Percentiles rank a stretch among this genome's conserved stretches.
phyloP scores from a whole-genome alignment of 2,797 vertebrate genomes.

The Tarsius wallacei region DNA sequence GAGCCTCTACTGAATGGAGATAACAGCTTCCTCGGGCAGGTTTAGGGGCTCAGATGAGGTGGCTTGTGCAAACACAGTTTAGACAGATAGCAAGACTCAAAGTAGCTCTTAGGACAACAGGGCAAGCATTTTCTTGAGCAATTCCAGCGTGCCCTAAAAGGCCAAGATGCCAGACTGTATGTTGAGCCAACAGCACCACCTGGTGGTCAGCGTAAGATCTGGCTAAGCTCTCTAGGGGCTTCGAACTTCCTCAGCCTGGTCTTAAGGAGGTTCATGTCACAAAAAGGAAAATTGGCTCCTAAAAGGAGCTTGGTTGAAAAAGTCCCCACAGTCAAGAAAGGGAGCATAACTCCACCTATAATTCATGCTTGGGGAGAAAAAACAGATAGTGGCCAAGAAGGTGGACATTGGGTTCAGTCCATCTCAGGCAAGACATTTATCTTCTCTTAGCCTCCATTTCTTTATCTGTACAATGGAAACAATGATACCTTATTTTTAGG shows the following conservation, averaged over 20 bases:
- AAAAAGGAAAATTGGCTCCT: neutral
- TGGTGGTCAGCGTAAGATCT: constrained; percentile 73
- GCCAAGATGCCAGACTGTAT: neutral
- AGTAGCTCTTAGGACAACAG: neutral
- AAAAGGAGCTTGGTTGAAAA: neutral
- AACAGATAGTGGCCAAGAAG: neutral
- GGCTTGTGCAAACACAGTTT: neutral
- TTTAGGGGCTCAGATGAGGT: neutral
- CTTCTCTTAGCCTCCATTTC: neutral
- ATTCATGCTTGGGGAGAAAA: neutral
- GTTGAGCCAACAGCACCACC: constrained; percentile 86
- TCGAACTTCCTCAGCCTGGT: neutral
- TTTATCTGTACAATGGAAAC: neutral
- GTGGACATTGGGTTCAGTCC: neutral
- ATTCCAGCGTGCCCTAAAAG: fast-evolving
- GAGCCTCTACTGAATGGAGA: neutral
- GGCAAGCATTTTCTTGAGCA: neutral
- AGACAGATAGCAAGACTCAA: constrained; percentile 23
- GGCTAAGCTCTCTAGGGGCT: neutral
- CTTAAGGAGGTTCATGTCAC: neutral
- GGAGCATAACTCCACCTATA: neutral
- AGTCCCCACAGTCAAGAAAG: neutral
- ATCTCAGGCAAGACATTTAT: neutral
- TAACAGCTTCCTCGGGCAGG: neutral
- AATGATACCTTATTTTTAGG: neutral